A percentile compares a stretch with the other conserved stretches of the same genome.
phyloP scores from a whole-genome alignment of 2,113 vertebrate species.

The Pandion haliaetus region DNA sequence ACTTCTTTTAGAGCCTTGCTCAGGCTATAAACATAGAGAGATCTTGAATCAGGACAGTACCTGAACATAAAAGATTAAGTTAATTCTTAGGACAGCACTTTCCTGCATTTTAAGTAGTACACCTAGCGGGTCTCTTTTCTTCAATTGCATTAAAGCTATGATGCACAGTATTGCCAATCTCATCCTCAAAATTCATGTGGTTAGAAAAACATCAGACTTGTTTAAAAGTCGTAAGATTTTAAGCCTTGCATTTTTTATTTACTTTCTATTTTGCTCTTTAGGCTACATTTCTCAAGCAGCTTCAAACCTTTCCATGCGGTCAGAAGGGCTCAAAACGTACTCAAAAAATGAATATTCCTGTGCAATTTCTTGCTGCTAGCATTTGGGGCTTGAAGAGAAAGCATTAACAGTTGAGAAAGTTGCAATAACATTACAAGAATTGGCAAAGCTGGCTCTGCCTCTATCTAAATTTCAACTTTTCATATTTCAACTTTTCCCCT shows the following conservation, averaged over 20 bases:
- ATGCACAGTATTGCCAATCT: neutral
- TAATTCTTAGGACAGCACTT: neutral
- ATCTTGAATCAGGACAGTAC: neutral
- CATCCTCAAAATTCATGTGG: neutral
- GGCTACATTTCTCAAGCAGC: neutral
- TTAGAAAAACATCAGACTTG: neutral
- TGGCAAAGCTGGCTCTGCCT: neutral
- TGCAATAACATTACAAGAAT: neutral
- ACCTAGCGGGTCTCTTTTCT: neutral
- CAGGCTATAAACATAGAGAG: neutral
- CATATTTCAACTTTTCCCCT: neutral
- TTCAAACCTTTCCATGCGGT: neutral
- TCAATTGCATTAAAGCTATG: neutral
- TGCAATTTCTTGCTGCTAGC: neutral
- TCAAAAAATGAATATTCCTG: neutral
- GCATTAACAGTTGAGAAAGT: neutral
- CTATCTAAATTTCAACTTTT: neutral
- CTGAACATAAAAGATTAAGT: neutral
- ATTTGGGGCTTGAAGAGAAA: neutral
- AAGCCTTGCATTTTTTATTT: neutral
- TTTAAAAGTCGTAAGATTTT: neutral
- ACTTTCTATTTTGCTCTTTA: neutral
- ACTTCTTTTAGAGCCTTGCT: neutral
- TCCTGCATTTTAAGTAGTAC: neutral
- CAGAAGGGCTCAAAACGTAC: neutral